These are phyloP conservation scores for Terebella lapidaria DNA, from an alignment of 2,888 invertebrate genomes.

Conservation along the genomic window DNA sequence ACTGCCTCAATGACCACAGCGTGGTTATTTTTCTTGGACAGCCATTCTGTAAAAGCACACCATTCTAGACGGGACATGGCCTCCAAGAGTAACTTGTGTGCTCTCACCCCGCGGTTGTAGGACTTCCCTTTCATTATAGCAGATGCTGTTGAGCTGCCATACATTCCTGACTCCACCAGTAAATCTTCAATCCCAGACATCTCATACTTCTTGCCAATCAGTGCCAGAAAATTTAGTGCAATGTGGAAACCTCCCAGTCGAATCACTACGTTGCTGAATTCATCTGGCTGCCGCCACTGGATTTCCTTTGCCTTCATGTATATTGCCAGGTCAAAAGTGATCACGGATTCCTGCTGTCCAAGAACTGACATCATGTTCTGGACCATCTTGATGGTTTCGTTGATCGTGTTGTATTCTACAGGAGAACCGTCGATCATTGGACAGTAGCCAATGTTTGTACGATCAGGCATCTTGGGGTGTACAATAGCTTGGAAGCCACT, in stretches of 20 bases:
- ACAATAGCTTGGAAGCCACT: constrained; percentile 3
- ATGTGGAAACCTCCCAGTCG: background rate
- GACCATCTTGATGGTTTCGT: background rate
- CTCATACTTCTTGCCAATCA: constrained; percentile 2
- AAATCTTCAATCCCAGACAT: constrained; percentile 4
- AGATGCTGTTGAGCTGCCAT: background rate
- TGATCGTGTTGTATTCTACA: constrained; percentile 6
- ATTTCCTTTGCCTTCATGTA: constrained; percentile 12
- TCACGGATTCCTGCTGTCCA: constrained; percentile 1
- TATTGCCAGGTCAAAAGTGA: constrained; percentile 11
- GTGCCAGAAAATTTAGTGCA: background rate
- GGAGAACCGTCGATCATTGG: background rate
- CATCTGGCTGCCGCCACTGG: constrained; percentile 1
- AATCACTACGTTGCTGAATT: constrained; percentile 4
- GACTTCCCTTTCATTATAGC: background rate
- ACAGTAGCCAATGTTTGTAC: background rate
- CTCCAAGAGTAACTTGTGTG: constrained; percentile 1
- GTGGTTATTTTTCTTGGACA: background rate
- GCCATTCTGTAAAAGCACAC: background rate
- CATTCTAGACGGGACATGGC: constrained; percentile 4
- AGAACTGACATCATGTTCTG: background rate
- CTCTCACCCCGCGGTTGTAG: constrained; percentile 1
- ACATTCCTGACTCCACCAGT: constrained; percentile 5
- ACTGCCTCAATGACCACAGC: background rate
- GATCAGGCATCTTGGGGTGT: background rate